A percentile compares a stretch with the other conserved stretches of the same genome.
Conservation (phyloP, 2,797 vertebrate genomes). For the Amazona ochrocephala region DNA sequence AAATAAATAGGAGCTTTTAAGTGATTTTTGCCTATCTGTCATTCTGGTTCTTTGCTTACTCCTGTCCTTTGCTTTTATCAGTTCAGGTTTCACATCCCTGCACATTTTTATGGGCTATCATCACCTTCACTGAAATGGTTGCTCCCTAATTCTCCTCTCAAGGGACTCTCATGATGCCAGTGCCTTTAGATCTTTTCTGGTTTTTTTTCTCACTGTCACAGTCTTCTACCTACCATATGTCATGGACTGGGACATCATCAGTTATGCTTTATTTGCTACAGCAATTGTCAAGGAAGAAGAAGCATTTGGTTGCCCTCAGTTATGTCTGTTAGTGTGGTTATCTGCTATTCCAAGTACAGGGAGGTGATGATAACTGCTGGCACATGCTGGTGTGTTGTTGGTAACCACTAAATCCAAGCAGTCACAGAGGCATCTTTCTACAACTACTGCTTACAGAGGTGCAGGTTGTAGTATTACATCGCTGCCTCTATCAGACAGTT, state of each 20-base stretch:
- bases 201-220: background rate
- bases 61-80: background rate
- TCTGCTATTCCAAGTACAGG: slow-evolving; percentile 36
- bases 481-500: background rate
- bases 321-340: slow-evolving; percentile 30
- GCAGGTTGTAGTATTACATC: background rate
- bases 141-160: background rate
- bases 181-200: background rate
- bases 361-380: slow-evolving; percentile 56
- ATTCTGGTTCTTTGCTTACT: background rate
- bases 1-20: slow-evolving; percentile 9
- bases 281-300: background rate
- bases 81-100: background rate
- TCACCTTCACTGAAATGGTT: background rate
- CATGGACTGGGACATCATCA: background rate
- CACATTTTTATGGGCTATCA: background rate
- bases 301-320: slow-evolving; percentile 48
- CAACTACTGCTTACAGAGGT: background rate
- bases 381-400: background rate
- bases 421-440: background rate
- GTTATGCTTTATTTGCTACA: slow-evolving; percentile 16
- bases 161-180: background rate
- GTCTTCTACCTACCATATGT: slow-evolving; percentile 7
- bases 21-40: background rate
- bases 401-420: slow-evolving; percentile 23